Evolutionary conservation across 2,113 vertebrate species (phyloP).

Genomic region (Stegastes partitus): DNA sequence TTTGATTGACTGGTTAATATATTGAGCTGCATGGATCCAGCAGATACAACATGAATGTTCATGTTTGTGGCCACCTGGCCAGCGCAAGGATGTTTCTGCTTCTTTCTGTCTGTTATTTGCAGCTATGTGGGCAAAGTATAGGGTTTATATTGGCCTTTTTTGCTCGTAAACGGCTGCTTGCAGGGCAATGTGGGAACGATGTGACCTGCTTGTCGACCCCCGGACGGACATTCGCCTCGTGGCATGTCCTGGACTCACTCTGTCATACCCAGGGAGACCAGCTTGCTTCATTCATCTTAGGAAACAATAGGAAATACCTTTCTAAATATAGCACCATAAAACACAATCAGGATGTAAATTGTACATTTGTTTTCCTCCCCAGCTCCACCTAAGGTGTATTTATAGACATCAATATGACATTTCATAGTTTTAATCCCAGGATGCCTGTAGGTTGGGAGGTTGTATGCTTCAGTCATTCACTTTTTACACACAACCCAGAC

Average conservation of each 20-base stretch:
- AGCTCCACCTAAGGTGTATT: constrained; percentile 81
- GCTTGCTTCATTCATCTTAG: constrained; percentile 78
- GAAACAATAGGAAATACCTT: constrained; percentile 85
- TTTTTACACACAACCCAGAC: constrained; percentile 17
- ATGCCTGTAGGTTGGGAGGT: background rate
- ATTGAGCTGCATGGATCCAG: no score
- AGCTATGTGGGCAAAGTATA: no score
- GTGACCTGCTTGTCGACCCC: constrained; percentile 68
- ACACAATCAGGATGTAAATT: constrained; percentile 85
- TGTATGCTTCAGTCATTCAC: background rate
- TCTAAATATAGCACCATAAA: constrained; percentile 85
- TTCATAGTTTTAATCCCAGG: constrained; percentile 55
- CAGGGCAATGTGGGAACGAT: constrained; percentile 65
- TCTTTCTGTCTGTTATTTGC: no score
- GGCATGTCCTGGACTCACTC: constrained; percentile 74
- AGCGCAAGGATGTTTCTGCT: no score
- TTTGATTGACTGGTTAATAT: no score
- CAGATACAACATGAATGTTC: no score
- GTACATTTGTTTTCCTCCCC: constrained; percentile 80
- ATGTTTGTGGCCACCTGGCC: no score
- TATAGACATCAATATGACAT: constrained; percentile 78
- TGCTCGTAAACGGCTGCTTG: no score
- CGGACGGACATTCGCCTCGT: constrained; percentile 65
- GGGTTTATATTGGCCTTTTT: no score
- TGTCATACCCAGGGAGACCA: constrained; percentile 70